These are phyloP conservation scores for Myotis yumanensis DNA, from an alignment of 2,113 vertebrate genomes.

Conservation along the genomic window DNA sequence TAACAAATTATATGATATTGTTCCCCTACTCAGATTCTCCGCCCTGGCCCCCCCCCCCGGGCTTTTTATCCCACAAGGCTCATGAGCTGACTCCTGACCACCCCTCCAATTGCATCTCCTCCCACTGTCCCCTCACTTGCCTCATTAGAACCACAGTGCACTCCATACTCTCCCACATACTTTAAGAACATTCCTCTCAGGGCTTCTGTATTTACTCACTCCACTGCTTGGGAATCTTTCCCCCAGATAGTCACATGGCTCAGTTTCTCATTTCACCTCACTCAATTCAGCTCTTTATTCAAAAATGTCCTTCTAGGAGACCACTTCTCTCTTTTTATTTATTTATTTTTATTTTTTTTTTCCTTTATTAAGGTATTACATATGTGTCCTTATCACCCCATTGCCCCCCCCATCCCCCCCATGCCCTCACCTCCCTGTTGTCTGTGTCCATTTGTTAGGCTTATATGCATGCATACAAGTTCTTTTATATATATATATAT, in stretches of 20 bases:
- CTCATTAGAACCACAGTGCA: background rate
- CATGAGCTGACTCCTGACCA: background rate
- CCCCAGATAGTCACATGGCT: background rate
- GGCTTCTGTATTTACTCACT: background rate
- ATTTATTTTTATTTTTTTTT: too few species aligned
- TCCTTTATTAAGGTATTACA: too few species aligned
- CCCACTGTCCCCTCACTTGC: too few species aligned
- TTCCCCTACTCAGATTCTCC: background rate
- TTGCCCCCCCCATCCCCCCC: too few species aligned
- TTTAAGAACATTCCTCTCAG: background rate
- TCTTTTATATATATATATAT: too few species aligned
- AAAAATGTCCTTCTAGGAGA: background rate
- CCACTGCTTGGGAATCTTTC: background rate
- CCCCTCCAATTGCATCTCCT: background rate
- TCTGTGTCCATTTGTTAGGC: too few species aligned
- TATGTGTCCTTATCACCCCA: too few species aligned
- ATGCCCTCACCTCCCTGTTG: too few species aligned
- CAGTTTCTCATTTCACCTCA: background rate
- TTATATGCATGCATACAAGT: too few species aligned
- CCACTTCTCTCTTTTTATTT: too few species aligned
- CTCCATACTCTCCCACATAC: background rate
- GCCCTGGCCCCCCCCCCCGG: accelerated
- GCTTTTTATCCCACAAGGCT: background rate
- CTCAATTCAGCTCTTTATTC: background rate
- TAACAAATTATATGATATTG: background rate